These are phyloP conservation scores for Lumbricus terrestris DNA, from an alignment of 2,888 invertebrate species.

Conservation along the genomic window DNA sequence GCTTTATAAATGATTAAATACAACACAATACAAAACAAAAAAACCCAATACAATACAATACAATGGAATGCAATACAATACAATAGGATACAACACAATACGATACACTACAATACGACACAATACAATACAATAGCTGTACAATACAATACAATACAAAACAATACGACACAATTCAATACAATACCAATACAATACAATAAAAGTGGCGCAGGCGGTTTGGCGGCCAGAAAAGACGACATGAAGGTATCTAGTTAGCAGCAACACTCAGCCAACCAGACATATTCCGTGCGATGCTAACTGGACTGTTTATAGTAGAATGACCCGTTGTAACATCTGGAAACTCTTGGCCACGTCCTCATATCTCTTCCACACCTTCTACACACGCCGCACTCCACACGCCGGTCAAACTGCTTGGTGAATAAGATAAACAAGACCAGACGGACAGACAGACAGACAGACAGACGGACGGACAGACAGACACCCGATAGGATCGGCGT, in stretches of 20 bases:
- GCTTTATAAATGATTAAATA: no score
- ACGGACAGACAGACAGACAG: neutral
- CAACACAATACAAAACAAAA: no score
- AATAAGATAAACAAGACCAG: no score
- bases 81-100: no score
- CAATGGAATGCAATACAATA: no score
- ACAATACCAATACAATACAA: no score
- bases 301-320: neutral
- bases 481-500: neutral
- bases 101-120: no score
- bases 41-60: no score
- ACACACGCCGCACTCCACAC: neutral
- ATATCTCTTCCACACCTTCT: slow-evolving; percentile 3
- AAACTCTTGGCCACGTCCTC: neutral
- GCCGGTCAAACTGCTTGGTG: no score
- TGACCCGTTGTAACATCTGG: neutral
- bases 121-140: no score
- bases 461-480: neutral
- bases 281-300: neutral
- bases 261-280: neutral
- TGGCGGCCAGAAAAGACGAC: neutral
- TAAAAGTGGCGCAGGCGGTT: neutral
- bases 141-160: no score
- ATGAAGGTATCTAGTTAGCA: neutral
- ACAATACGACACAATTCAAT: no score